phyloP scores from a whole-genome alignment of 2,888 invertebrate genomes.

The Kuschelorhynchus macadamiae region DNA sequence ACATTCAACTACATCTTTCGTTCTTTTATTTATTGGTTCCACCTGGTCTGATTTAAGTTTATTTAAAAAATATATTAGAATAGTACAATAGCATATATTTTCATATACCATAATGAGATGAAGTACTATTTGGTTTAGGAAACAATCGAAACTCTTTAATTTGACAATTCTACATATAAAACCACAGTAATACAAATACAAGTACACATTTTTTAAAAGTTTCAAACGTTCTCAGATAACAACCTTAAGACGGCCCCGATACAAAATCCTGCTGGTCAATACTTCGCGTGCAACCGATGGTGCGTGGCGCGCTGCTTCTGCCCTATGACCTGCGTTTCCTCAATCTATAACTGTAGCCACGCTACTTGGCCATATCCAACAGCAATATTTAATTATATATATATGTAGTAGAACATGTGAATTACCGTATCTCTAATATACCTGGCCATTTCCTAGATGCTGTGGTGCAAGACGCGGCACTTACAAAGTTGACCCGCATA shows the following conservation, averaged over 20 bases:
- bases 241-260: conserved; percentile 32
- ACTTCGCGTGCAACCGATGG: conserved; percentile 56
- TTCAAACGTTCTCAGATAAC: not conserved
- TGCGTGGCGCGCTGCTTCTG: conserved; percentile 65
- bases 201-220: not conserved
- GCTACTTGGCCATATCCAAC: conserved; percentile 64
- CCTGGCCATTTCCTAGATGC: conserved; percentile 42
- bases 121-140: no score
- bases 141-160: no score
- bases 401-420: conserved; percentile 57
- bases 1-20: no score
- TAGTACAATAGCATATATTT: no score
- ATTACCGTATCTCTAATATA: conserved; percentile 59
- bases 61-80: no score
- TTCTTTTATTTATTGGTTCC: no score
- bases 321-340: conserved; percentile 65
- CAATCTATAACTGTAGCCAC: conserved; percentile 65
- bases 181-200: no score
- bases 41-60: no score
- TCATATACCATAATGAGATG: no score
- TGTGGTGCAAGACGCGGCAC: conserved; percentile 39
- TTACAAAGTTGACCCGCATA: conserved; percentile 45
- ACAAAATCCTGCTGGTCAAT: conserved; percentile 39
- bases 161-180: no score
- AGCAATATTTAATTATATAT: conserved; percentile 63